Conservation (phyloP, 1,140 invertebrate species). For the Psilanteris sp. region DNA sequence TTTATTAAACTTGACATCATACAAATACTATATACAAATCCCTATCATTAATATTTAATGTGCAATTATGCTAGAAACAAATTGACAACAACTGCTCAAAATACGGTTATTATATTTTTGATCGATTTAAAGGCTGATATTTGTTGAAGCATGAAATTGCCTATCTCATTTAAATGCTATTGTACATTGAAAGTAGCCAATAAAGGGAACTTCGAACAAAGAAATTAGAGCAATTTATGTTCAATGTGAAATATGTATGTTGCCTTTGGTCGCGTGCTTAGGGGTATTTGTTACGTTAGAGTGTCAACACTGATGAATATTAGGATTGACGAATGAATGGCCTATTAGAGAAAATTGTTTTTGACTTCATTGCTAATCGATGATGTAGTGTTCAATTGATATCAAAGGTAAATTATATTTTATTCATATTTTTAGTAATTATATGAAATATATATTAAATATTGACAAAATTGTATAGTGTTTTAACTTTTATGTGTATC, state of each 20-base stretch:
- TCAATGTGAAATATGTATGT: conserved; percentile 11
- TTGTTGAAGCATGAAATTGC: conserved; percentile 38
- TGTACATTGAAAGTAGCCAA: conserved; percentile 33
- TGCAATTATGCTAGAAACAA: conserved; percentile 17
- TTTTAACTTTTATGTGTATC: too few relatives aligned
- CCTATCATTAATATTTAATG: too few relatives aligned
- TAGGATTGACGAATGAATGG: conserved; percentile 22
- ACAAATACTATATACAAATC: too few relatives aligned
- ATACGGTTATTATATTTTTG: conserved; percentile 37
- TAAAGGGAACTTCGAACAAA: conserved; percentile 28
- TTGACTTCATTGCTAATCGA: conserved; percentile 12
- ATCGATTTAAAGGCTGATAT: conserved; percentile 20
- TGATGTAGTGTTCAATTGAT: too few relatives aligned
- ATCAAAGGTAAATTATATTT: too few relatives aligned
- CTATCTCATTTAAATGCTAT: conserved; percentile 30
- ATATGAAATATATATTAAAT: too few relatives aligned
- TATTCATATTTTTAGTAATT: too few relatives aligned
- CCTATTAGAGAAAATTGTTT: conserved; percentile 19
- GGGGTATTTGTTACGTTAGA: conserved; percentile 16
- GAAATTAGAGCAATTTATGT: conserved; percentile 48
- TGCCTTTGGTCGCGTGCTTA: conserved; percentile 21
- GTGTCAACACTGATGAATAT: conserved; percentile 13
- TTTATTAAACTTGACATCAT: too few relatives aligned
- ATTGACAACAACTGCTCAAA: conserved; percentile 2
- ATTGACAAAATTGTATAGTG: too few relatives aligned